Conservation (phyloP, 2,888 invertebrate genomes). For the Philaethria dido region DNA sequence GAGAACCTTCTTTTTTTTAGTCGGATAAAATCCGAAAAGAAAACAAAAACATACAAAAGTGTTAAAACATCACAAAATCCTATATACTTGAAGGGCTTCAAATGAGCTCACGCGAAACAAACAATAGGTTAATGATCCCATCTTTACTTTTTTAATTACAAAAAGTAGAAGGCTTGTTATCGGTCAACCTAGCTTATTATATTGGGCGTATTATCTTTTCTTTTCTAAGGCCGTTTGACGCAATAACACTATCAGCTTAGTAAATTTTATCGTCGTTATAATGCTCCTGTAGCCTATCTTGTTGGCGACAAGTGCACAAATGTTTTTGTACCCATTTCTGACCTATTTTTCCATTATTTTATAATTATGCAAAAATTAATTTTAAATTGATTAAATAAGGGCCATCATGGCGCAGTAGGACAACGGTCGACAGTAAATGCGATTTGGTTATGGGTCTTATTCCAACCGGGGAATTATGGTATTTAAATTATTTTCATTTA, state of each 20-base stretch:
- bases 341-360: not conserved
- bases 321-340: not conserved
- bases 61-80: no score
- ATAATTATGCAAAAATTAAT: no score
- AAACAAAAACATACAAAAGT: no score
- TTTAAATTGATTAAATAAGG: no score
- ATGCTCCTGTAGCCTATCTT: not conserved
- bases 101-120: not conserved
- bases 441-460: no score
- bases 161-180: not conserved
- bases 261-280: conserved; percentile 7
- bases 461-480: no score
- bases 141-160: not conserved
- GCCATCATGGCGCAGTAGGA: no score
- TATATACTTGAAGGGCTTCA: no score
- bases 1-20: no score
- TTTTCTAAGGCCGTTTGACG: conserved; percentile 10
- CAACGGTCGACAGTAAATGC: no score
- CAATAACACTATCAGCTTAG: conserved; percentile 11
- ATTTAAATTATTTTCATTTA: no score
- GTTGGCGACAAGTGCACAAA: not conserved
- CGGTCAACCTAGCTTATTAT: conserved; percentile 14
- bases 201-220: conserved; percentile 14
- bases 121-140: not conserved
- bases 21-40: no score